Conservation (phyloP, 1,140 invertebrate species). For the Panagrolaimus sp. region DNA sequence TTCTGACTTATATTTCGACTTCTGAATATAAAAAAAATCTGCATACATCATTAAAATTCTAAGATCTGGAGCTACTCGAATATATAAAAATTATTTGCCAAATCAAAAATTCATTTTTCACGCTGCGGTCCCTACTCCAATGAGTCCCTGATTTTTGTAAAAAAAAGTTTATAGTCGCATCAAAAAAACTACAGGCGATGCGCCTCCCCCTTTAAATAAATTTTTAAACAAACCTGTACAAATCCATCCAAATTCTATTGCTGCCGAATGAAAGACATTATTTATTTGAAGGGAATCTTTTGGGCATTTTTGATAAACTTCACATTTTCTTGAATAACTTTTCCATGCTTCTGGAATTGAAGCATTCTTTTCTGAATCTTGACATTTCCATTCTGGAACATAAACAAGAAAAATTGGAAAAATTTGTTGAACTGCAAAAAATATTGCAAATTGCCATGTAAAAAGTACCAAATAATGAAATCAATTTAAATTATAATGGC, state of each 20-base stretch:
- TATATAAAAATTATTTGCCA: too few species aligned
- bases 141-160: too few species aligned
- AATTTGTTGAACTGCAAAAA: conserved; percentile 11
- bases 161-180: too few species aligned
- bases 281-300: neutral
- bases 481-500: neutral
- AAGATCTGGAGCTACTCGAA: too few species aligned
- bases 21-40: too few species aligned
- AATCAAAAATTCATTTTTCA: too few species aligned
- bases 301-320: conserved; percentile 1
- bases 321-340: neutral
- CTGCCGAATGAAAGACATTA: conserved; percentile 20
- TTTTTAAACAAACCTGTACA: neutral
- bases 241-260: conserved; percentile 16
- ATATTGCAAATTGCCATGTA: conserved; percentile 11
- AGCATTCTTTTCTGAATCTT: neutral
- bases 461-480: neutral
- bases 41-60: too few species aligned
- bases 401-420: conserved; percentile 11
- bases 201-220: too few species aligned
- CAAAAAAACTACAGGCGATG: too few species aligned
- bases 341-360: neutral
- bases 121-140: too few species aligned
- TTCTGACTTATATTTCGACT: too few species aligned
- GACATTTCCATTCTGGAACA: conserved; percentile 20